These are phyloP conservation scores for Paedocypris sp. DNA, from an alignment of 2,113 vertebrate genomes.

Conservation along the genomic window DNA sequence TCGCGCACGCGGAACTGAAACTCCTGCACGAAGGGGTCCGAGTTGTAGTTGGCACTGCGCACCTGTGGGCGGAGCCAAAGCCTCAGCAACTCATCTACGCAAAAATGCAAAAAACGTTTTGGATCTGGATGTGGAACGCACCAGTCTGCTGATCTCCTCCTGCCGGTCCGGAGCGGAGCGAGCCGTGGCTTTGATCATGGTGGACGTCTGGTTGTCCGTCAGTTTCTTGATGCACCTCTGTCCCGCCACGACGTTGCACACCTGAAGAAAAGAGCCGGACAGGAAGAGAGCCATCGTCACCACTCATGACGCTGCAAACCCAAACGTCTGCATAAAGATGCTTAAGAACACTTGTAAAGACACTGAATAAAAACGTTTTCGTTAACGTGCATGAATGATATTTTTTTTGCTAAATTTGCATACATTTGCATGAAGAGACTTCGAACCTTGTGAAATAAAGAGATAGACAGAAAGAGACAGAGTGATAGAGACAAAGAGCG, in stretches of 20 bases:
- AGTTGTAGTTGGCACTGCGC: constrained; percentile 87
- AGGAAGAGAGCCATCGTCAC: neutral
- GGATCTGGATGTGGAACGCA: constrained; percentile 49
- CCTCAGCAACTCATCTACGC: no score
- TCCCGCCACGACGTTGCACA: constrained; percentile 90
- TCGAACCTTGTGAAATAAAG: no score
- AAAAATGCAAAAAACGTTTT: no score
- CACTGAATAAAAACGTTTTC: no score
- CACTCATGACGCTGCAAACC: neutral
- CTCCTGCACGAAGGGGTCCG: constrained; percentile 89
- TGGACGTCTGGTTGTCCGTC: constrained; percentile 94
- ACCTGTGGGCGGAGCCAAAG: constrained; percentile 55
- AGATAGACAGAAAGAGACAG: no score
- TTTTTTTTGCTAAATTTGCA: no score
- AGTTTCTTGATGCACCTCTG: constrained; percentile 96
- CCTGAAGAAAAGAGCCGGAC: constrained; percentile 51
- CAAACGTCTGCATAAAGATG: no score
- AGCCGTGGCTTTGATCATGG: constrained; percentile 96
- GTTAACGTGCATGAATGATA: no score
- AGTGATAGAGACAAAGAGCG: no score
- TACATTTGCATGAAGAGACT: no score
- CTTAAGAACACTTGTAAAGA: no score
- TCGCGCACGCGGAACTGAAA: constrained; percentile 92
- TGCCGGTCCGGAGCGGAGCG: constrained; percentile 88
- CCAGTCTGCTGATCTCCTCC: constrained; percentile 90